Percentiles rank a stretch among this genome's conserved stretches.
Evolutionary conservation across 2,797 vertebrate genomes (phyloP).

Genomic region (Rhabdophis nuchalis): DNA sequence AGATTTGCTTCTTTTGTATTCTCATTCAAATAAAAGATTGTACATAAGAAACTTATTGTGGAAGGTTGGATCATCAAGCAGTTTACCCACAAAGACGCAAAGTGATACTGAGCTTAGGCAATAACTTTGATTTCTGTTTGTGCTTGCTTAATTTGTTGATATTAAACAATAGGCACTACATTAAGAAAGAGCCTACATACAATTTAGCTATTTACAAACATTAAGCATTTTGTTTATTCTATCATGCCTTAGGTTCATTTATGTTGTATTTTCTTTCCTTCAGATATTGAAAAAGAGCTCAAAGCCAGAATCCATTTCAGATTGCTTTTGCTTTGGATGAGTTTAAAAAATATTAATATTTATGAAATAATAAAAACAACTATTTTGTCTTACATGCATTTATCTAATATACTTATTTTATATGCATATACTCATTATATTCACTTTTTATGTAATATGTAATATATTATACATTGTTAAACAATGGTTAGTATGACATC

Average conservation of each 20-base stretch:
- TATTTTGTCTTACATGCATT: background rate
- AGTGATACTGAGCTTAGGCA: background rate
- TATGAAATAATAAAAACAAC: background rate
- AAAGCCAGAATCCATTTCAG: background rate
- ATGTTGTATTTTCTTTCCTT: background rate
- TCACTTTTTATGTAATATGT: background rate
- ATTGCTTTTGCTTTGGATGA: background rate
- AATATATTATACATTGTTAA: background rate
- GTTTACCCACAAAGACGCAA: background rate
- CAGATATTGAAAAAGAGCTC: background rate
- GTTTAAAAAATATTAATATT: background rate
- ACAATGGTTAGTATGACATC: background rate
- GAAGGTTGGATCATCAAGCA: background rate
- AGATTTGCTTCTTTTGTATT: slow-evolving; percentile 16
- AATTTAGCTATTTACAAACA: background rate
- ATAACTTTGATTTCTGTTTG: slow-evolving; percentile 5
- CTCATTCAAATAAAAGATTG: slow-evolving; percentile 8
- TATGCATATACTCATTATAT: background rate
- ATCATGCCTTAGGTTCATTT: background rate
- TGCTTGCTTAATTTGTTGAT: background rate
- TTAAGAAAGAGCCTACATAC: background rate
- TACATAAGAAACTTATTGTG: background rate
- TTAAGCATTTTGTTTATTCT: background rate
- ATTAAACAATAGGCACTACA: background rate
- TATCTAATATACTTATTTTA: background rate